These are phyloP conservation scores for Luperina testacea DNA, from an alignment of 2,888 invertebrate species.

Conservation along the genomic window DNA sequence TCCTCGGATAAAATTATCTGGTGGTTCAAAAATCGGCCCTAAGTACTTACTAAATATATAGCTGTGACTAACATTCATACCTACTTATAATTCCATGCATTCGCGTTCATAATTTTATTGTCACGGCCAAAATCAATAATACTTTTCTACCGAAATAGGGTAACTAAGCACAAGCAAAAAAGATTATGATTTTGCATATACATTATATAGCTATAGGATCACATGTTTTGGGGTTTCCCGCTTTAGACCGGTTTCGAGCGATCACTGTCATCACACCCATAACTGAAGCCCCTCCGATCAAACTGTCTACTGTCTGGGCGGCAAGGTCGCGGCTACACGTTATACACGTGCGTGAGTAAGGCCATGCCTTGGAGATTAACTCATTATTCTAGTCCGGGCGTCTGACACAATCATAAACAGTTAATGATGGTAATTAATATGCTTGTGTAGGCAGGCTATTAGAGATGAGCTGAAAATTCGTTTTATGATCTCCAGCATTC, in stretches of 20 bases:
- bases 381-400: slow-evolving; percentile 1
- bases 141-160: background rate
- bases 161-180: too few species aligned
- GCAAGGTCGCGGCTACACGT: slow-evolving; percentile 16
- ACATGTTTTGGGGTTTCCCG: background rate
- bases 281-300: slow-evolving; percentile 18
- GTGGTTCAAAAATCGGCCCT: too few species aligned
- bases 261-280: too few species aligned
- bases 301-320: background rate
- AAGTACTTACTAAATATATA: too few species aligned
- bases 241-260: background rate
- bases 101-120: background rate
- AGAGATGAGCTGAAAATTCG: background rate
- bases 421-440: slow-evolving; percentile 15
- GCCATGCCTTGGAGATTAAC: slow-evolving; percentile 11
- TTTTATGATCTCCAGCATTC: background rate
- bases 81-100: background rate
- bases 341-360: slow-evolving; percentile 5
- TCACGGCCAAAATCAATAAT: background rate
- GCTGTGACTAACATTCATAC: background rate
- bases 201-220: background rate
- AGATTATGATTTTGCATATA: background rate
- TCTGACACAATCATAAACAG: slow-evolving; percentile 11
- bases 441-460: background rate
- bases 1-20: too few species aligned